Percentiles rank a stretch among this genome's conserved stretches.
phyloP scores from a whole-genome alignment of 2,888 invertebrate genomes.

The Drosophila percnosoma region DNA sequence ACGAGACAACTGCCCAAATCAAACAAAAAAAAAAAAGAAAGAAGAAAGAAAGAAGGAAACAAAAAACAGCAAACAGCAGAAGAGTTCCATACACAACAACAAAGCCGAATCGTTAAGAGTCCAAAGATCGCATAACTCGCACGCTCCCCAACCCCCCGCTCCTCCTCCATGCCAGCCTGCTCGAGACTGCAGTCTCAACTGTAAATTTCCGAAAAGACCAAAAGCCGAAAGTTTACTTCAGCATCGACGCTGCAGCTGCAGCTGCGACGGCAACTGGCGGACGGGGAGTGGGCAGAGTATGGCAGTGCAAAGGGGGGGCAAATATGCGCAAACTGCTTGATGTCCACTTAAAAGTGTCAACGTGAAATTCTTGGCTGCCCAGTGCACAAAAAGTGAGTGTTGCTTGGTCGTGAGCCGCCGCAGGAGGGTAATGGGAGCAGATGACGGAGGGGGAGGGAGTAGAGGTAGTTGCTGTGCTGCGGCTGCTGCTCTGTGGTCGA shows the following conservation, averaged over 20 bases:
- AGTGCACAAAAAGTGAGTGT: conserved; percentile 64
- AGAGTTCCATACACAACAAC: conserved; percentile 42
- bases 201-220: conserved; percentile 72
- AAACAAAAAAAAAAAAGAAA: conserved; percentile 17
- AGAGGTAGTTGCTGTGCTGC: conserved; percentile 12
- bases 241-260: conserved; percentile 44
- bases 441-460: conserved; percentile 4
- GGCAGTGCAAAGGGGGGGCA: conserved; percentile 21
- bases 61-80: conserved; percentile 19
- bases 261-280: conserved; percentile 11
- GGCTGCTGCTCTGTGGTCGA: conserved; percentile 37
- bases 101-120: conserved; percentile 75
- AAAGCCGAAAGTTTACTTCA: conserved; percentile 50
- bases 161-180: background rate
- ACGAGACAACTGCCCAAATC: conserved; percentile 49
- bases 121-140: conserved; percentile 79
- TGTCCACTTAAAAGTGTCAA: conserved; percentile 84
- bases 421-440: conserved; percentile 11
- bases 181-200: conserved; percentile 51
- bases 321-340: conserved; percentile 80
- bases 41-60: conserved; percentile 14
- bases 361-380: conserved; percentile 79
- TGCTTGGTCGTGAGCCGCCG: conserved; percentile 60
- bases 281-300: background rate
- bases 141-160: conserved; percentile 34